These are phyloP conservation scores for Rhynchopsitta pachyrhyncha DNA, from an alignment of 2,113 vertebrate species.

Conservation along the genomic window DNA sequence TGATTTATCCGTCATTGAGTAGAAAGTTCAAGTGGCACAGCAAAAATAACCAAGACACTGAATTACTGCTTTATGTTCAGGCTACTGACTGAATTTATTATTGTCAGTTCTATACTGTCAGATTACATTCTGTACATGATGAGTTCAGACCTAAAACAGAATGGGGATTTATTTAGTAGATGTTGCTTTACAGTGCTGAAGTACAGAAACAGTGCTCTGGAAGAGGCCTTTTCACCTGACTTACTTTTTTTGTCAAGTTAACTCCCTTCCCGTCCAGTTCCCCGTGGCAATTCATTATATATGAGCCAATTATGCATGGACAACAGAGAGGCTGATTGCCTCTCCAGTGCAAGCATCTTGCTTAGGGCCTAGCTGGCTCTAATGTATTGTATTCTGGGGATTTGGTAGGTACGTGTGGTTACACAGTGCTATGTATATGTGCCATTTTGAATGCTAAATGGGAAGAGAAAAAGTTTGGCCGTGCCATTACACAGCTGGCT, in stretches of 20 bases:
- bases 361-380: neutral
- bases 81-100: neutral
- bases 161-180: neutral
- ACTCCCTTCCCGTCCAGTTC: neutral
- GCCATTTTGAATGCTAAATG: neutral
- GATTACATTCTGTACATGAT: neutral
- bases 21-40: neutral
- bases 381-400: neutral
- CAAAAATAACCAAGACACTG: neutral
- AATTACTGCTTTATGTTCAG: neutral
- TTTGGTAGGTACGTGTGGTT: neutral
- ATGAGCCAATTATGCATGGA: neutral
- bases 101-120: neutral
- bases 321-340: neutral
- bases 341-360: neutral
- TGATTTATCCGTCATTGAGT: neutral
- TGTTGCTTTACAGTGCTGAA: neutral
- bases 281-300: neutral
- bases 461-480: neutral
- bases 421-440: accelerated
- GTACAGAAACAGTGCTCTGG: neutral
- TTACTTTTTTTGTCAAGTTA: neutral
- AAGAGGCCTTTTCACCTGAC: neutral
- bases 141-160: neutral
- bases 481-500: neutral